These are phyloP conservation scores for Ectemnius lituratus DNA, from an alignment of 2,888 invertebrate species.

Conservation along the genomic window DNA sequence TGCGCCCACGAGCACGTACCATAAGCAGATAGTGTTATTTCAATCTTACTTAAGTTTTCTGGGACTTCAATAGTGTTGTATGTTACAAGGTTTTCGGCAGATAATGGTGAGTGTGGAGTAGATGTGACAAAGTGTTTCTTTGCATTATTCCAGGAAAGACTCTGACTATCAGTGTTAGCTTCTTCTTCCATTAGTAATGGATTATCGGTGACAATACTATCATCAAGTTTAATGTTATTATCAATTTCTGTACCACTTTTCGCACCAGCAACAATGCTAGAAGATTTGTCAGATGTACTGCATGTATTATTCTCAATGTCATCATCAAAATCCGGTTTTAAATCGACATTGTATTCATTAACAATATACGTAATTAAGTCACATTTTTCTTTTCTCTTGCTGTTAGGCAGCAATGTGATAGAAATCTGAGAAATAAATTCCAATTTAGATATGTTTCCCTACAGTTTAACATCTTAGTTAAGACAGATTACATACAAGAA, in stretches of 20 bases:
- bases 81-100: not conserved
- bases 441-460: not conserved
- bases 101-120: too few species aligned
- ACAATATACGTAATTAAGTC: constrained; percentile 44
- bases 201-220: too few species aligned
- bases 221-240: too few species aligned
- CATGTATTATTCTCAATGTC: not conserved
- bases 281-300: too few species aligned
- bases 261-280: too few species aligned
- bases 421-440: constrained; percentile 48
- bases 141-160: too few species aligned
- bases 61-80: constrained; percentile 44
- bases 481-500: constrained; percentile 59
- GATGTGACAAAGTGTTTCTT: too few species aligned
- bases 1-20: constrained; percentile 13
- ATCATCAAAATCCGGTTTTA: constrained; percentile 25
- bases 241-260: too few species aligned
- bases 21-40: constrained; percentile 40
- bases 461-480: not conserved
- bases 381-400: constrained; percentile 12
- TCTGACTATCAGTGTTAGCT: too few species aligned
- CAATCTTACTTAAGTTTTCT: constrained; percentile 37
- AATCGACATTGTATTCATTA: constrained; percentile 26
- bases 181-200: too few species aligned
- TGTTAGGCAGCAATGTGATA: constrained; percentile 39